A percentile compares a stretch with the other conserved stretches of the same genome.
Evolutionary conservation across 2,113 vertebrate genomes (phyloP).

Genomic region (Cygnus atratus): DNA sequence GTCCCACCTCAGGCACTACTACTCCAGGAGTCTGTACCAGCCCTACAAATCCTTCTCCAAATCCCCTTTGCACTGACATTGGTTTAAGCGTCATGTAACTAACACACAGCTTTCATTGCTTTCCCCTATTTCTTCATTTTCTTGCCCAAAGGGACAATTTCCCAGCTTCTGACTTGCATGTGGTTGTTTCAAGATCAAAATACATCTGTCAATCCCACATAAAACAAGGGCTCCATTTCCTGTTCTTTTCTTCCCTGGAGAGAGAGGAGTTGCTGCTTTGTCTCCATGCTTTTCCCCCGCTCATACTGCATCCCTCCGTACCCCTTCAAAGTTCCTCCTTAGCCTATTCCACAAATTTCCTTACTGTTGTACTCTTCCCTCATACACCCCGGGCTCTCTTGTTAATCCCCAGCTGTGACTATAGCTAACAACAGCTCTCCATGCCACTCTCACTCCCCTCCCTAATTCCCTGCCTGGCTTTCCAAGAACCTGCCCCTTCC

Average conservation of each 20-base stretch:
- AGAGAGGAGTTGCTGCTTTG: not conserved
- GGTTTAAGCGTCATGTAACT: not conserved
- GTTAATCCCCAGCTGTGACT: not conserved
- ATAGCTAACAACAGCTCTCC: not conserved
- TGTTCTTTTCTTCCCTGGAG: not conserved
- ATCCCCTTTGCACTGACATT: not conserved
- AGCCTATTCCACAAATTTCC: not conserved
- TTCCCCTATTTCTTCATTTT: not conserved
- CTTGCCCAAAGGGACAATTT: not conserved
- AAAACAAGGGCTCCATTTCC: not conserved
- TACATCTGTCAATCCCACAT: not conserved
- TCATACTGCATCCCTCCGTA: not conserved
- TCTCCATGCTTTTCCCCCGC: not conserved
- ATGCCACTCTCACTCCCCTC: not conserved
- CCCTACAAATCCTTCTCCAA: not conserved
- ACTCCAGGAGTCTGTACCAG: not conserved
- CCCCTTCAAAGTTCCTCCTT: not conserved
- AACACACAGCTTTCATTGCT: not conserved
- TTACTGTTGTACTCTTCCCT: not conserved
- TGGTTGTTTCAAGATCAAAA: not conserved
- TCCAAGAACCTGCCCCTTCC: not conserved
- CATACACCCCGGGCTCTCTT: not conserved
- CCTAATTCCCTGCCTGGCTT: not conserved
- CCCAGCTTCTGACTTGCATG: not conserved
- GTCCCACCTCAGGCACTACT: not conserved